Percentiles rank a stretch among this genome's conserved stretches.
Conservation (phyloP, 2,797 vertebrate species). For the Sebastes nivosus region DNA sequence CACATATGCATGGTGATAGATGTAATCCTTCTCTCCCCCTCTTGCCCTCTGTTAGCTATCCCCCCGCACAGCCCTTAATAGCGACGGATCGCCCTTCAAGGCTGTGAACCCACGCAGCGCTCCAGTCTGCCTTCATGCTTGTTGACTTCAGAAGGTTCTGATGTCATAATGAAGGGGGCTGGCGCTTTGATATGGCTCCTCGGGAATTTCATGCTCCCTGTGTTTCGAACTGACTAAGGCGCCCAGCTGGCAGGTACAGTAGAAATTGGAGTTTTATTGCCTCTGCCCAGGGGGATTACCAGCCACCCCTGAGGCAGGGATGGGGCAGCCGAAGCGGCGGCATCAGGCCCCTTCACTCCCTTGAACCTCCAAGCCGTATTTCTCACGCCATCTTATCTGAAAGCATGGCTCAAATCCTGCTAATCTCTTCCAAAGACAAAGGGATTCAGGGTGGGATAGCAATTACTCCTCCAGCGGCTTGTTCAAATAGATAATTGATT, state of each 20-base stretch:
- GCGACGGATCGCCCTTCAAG: conserved; percentile 71
- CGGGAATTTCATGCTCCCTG: conserved; percentile 83
- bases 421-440: conserved; percentile 78
- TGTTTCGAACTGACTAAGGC: conserved; percentile 71
- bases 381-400: conserved; percentile 82
- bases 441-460: conserved; percentile 59
- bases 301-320: conserved; percentile 61
- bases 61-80: conserved; percentile 54
- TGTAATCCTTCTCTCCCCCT: conserved; percentile 71
- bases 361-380: conserved; percentile 70
- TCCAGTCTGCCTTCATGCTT: conserved; percentile 82
- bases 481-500: conserved; percentile 68
- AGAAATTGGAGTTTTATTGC: conserved; percentile 86
- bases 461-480: conserved; percentile 60
- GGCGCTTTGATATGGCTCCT: conserved; percentile 81
- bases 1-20: conserved; percentile 74
- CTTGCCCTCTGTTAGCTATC: conserved; percentile 58
- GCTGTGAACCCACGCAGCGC: conserved; percentile 74
- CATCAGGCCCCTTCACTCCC: conserved; percentile 48
- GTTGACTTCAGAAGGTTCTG: conserved; percentile 86
- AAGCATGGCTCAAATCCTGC: conserved; percentile 70
- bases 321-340: conserved; percentile 41
- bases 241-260: conserved; percentile 86
- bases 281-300: conserved; percentile 71
- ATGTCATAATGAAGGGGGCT: conserved; percentile 81